Base-by-base conservation (phyloP, 2,797 vertebrate genomes). In the Chromis chromis region DNA sequence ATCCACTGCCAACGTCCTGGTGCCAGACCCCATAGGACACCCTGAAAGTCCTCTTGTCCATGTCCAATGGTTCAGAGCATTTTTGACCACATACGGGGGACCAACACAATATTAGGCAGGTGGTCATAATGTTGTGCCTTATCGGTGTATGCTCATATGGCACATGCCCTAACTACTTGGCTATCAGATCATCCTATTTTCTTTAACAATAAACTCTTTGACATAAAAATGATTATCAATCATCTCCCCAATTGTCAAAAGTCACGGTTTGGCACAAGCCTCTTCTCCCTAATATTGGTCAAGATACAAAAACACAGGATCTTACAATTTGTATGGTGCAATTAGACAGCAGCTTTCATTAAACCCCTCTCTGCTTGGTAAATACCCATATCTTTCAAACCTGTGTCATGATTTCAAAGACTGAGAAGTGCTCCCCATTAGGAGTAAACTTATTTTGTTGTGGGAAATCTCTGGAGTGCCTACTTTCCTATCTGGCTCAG, bases 391-490 rank as follows among this genome's bases (percentile, higher is more conserved):
- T 27, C 14, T 27, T 17, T 19, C 14, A 54, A 54, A 54, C 25
- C 3, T 17, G 11, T 1, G 16, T 12, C 50, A 27, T 17, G 50
- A 27, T 27, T 53, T 17, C 25, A 25, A 27, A 53, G 25, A 24
- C 6, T 28, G 16, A 17, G 8, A 6, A 27, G 14, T 28, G 13
- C 52, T 54, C 6, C 42, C 17, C 42, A n/a, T 24, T 25, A 27
- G 17, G 27, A 56, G 4, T 42, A 24, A 67, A 46, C 42, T 44
- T 6, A 36, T 22, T 16, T 25, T 22, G 13, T 55, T 44, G 24
- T 52, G 56, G 42, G 16, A 67, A 67, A 60, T 56, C 39, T 57
- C 50, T 62, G 31, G 19, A 48, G 12, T 12, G 10, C 28, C 13
- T 60, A 31, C 2, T 60, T 36, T 33, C 25, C 69, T 25, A 42